phyloP scores from a whole-genome alignment of 2,797 vertebrate species.

The Crax fasciolata region DNA sequence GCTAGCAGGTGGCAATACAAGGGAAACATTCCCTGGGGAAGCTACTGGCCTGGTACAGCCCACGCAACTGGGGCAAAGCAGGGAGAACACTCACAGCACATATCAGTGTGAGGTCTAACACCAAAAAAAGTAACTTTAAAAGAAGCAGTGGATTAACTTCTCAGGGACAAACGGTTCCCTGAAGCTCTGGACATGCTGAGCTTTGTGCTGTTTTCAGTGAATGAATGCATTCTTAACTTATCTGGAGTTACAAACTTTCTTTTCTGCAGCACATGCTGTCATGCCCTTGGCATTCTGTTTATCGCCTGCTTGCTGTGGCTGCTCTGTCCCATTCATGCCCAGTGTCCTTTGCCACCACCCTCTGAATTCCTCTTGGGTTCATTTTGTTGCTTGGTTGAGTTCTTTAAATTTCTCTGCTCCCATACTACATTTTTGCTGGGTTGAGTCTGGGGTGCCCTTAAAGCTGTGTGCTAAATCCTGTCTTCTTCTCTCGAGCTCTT shows the following conservation, averaged over 20 bases:
- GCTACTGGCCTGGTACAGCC: background rate
- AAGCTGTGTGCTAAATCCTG: background rate
- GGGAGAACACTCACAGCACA: background rate
- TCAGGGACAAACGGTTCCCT: background rate
- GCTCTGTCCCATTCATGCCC: rapidly evolving
- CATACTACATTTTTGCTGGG: background rate
- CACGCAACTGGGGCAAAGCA: background rate
- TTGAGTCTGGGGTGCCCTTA: background rate
- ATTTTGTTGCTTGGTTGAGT: background rate
- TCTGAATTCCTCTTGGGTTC: conserved; percentile 29
- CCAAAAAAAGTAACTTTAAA: background rate
- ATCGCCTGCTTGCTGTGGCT: background rate
- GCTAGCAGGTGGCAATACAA: background rate
- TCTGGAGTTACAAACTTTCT: conserved; percentile 32
- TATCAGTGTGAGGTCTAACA: background rate
- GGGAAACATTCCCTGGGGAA: background rate
- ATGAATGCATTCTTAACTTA: conserved; percentile 36
- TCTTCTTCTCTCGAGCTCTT: background rate
- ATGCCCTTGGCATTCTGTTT: conserved; percentile 35
- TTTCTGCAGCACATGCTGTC: background rate
- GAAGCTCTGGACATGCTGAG: background rate
- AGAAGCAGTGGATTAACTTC: background rate
- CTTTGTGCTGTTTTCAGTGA: background rate
- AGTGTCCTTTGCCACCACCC: background rate
- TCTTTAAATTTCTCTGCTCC: background rate